These are phyloP conservation scores for Neolamprologus caudopunctatus DNA, from an alignment of 2,113 vertebrate species.

Conservation along the genomic window DNA sequence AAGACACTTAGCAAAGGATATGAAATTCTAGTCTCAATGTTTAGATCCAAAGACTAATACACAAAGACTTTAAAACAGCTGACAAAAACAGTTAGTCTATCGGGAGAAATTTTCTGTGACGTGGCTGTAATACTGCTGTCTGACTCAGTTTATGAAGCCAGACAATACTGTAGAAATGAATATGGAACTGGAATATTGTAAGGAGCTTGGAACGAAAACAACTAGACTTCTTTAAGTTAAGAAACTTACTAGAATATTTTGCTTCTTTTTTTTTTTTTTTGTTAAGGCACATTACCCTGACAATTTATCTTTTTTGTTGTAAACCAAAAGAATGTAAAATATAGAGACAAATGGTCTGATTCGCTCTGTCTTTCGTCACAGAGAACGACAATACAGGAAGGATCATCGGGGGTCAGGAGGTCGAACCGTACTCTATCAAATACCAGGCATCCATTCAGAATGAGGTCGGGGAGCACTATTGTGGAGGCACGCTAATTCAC, in stretches of 20 bases:
- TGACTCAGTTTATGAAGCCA: neutral
- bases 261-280: neutral
- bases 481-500: constrained; percentile 63
- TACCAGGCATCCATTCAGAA: constrained; percentile 63
- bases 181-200: neutral
- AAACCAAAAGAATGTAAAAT: neutral
- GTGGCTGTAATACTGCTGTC: neutral
- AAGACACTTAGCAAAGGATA: neutral
- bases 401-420: constrained; percentile 71
- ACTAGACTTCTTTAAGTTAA: neutral
- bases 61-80: neutral
- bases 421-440: constrained; percentile 55
- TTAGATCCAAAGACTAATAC: neutral
- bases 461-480: constrained; percentile 37
- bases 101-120: neutral
- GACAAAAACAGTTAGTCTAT: neutral
- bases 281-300: neutral
- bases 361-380: neutral
- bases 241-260: neutral
- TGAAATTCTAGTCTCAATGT: neutral
- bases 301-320: neutral
- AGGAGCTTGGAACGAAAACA: neutral
- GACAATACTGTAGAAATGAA: neutral
- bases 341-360: neutral
- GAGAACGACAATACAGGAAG: constrained; percentile 25